Conservation (phyloP, 2,888 invertebrate genomes). For the Scaptomyza cyrtandrae region DNA sequence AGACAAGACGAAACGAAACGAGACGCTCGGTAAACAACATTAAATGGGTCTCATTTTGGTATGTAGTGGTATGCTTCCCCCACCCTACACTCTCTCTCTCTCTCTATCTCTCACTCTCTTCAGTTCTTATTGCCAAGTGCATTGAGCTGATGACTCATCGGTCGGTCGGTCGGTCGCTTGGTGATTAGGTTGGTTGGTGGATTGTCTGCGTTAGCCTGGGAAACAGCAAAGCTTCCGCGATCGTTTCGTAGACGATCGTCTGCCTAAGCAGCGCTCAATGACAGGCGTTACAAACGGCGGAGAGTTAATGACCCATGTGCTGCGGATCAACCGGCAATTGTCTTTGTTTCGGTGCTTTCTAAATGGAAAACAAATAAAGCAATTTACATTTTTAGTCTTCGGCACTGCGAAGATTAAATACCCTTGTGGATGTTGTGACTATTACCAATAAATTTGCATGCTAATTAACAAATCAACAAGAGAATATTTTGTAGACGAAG, state of each 20-base stretch:
- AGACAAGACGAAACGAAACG: slow-evolving; percentile 36
- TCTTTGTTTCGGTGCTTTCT: slow-evolving; percentile 69
- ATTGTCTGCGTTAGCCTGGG: slow-evolving; percentile 36
- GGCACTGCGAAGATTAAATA: neutral
- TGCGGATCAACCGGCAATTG: slow-evolving; percentile 70
- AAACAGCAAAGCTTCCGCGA: slow-evolving; percentile 64
- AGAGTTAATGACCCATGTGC: slow-evolving; percentile 70
- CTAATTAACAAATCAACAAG: neutral
- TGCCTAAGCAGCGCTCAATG: slow-evolving; percentile 77
- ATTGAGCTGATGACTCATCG: slow-evolving; percentile 45
- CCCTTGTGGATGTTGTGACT: neutral
- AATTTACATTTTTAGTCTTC: neutral
- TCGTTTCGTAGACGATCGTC: slow-evolving; percentile 52
- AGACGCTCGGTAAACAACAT: slow-evolving; percentile 77
- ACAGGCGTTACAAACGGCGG: slow-evolving; percentile 75
- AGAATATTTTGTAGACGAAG: neutral
- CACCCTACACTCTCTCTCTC: neutral
- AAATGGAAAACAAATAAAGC: slow-evolving; percentile 75
- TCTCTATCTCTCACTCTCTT: neutral
- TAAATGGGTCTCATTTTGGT: slow-evolving; percentile 73
- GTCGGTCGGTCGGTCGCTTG: slow-evolving; percentile 1
- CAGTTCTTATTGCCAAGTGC: slow-evolving; percentile 37
- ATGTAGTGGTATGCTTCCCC: slow-evolving; percentile 1
- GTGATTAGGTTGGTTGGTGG: slow-evolving; percentile 13
- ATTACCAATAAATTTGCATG: neutral